phyloP scores from a whole-genome alignment of 2,797 vertebrate genomes.

The Stomatorhinus walkeri region DNA sequence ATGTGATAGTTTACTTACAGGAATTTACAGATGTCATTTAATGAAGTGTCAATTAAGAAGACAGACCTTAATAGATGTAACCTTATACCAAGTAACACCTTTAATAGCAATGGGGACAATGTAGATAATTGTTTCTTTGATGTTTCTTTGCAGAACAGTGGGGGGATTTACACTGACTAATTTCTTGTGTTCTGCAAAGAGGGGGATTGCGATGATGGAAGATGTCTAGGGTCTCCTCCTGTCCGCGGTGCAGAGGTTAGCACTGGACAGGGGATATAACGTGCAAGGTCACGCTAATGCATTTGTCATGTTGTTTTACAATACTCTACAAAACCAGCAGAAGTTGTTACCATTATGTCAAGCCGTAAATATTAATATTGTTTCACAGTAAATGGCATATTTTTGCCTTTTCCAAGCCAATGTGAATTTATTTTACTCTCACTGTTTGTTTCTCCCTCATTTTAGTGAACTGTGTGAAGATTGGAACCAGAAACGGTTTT shows the following conservation, averaged over 20 bases:
- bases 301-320: conserved; percentile 2
- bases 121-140: not conserved
- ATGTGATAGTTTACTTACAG: not conserved
- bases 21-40: not conserved
- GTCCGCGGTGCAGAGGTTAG: not conserved
- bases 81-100: not conserved
- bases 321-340: not conserved
- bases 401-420: conserved; percentile 5
- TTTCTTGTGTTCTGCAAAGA: not conserved
- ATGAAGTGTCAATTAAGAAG: not conserved
- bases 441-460: not conserved
- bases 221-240: not conserved
- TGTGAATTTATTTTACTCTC: not conserved
- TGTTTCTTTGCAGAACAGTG: not conserved
- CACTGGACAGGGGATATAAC: not conserved
- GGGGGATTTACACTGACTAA: not conserved
- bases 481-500: not conserved
- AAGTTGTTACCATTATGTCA: not conserved
- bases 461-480: not conserved
- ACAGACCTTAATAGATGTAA: not conserved
- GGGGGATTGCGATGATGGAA: not conserved
- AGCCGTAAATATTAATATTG: not conserved
- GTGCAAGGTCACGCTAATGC: not conserved
- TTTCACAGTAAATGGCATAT: not conserved
- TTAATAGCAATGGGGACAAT: not conserved